phyloP scores from a whole-genome alignment of 2,888 invertebrate species.

The Drosophila macrothrix region DNA sequence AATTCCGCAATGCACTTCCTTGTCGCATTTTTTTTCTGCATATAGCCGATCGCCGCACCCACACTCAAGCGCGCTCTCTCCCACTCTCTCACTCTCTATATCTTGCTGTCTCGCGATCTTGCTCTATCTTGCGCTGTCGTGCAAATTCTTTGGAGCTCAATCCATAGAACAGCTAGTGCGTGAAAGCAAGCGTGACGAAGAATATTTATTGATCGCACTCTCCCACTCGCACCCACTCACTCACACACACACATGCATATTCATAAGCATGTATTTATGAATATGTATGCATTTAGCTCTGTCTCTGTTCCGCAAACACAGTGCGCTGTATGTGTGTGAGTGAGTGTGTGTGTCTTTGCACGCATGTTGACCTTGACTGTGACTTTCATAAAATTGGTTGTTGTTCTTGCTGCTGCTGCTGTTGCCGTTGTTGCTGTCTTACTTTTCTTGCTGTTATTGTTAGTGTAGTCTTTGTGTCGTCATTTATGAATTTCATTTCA shows the following conservation, averaged over 20 bases:
- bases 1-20: slow-evolving; percentile 52
- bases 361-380: slow-evolving; percentile 83
- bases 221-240: slow-evolving; percentile 34
- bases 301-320: slow-evolving; percentile 26
- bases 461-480: slow-evolving; percentile 43
- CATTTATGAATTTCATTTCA: slow-evolving; percentile 60
- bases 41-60: slow-evolving; percentile 47
- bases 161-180: slow-evolving; percentile 45
- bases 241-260: slow-evolving; percentile 15
- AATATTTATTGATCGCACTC: slow-evolving; percentile 36
- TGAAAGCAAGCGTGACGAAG: slow-evolving; percentile 60
- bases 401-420: slow-evolving; percentile 39
- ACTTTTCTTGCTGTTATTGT: slow-evolving; percentile 29
- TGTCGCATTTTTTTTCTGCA: slow-evolving; percentile 32
- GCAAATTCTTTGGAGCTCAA: slow-evolving; percentile 53
- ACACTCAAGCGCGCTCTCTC: slow-evolving; percentile 20
- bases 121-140: slow-evolving; percentile 10
- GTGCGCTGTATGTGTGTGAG: slow-evolving; percentile 23
- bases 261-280: not conserved
- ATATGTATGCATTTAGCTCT: slow-evolving; percentile 21
- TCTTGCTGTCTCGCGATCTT: not conserved
- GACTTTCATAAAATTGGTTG: slow-evolving; percentile 79
- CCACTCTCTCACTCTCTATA: slow-evolving; percentile 1
- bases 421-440: slow-evolving; percentile 27
- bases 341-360: slow-evolving; percentile 55